Base-by-base conservation (phyloP, 2,888 invertebrate species). In the Cryptosula pallasiana region DNA sequence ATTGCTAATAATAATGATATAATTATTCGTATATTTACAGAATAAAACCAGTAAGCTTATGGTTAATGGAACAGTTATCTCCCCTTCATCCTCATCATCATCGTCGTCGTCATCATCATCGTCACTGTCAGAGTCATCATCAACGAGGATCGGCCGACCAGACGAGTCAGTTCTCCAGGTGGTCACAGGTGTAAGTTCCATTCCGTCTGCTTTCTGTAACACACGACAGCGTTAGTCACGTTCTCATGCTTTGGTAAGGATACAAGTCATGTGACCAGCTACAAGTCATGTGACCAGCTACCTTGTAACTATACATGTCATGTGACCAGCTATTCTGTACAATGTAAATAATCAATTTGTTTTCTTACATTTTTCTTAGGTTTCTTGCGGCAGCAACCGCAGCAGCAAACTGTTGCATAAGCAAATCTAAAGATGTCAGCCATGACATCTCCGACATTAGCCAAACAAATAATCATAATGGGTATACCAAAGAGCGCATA, bases 401-500 rank as follows among this genome's bases (percentile, higher is more conserved):
- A 82, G 76, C 82, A 83, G 75, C 81, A 82, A 57, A 82, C 78
- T 74, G 80, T 85, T 74, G 84, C 82, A 77, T 87, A 87, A 74
- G 86, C 80, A 76, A 85, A 86, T 55, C 86, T 83, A 79, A 87
- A 87, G 13, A 86, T 81, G 78, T 87, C 85, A 1, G 87, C 87
- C 74, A 87, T 78, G 29, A 86, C 85, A 75, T 87, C 86, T n/a
- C 87, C 87, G 72, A 87, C 86, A 77, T 87, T 87, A 1, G 87
- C 86, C 74, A 87, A 78, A 75, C 86, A 87, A 34, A 87, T 78
- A 71, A 87, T 79, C 86, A 87, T 87, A 27, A 87, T 79, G 0
- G 87, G 87, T 25, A 87, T 87, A 9, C 87, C 87, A 23, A 85
- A 76, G 9, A 83, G 79, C 5, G 85, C 84, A 76, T 85, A 85